phyloP scores from a whole-genome alignment of 2,797 vertebrate species.

The Gymnopithys bicolor region DNA sequence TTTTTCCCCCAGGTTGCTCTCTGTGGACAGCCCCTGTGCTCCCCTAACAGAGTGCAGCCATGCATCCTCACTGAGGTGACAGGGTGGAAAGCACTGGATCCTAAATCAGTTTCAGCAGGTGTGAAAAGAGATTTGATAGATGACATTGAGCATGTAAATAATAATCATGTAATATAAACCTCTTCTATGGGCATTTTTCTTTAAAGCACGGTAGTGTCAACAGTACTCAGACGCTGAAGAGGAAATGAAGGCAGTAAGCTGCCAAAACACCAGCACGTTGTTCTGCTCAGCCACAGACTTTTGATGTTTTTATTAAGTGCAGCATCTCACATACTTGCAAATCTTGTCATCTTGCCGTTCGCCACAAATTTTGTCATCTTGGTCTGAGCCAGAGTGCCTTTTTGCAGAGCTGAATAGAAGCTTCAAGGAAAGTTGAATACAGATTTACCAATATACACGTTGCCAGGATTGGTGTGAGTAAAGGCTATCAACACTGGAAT shows the following conservation, averaged over 20 bases:
- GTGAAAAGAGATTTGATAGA: neutral
- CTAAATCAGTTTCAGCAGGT: slow-evolving; percentile 11
- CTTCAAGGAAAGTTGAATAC: neutral
- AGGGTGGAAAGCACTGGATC: neutral
- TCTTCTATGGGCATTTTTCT: neutral
- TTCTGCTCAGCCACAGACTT: neutral
- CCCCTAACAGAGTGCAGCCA: neutral
- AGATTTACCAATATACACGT: slow-evolving; percentile 77
- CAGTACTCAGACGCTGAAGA: neutral
- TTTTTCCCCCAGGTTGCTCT: neutral
- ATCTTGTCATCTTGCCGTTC: neutral
- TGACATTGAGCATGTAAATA: neutral
- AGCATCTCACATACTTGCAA: slow-evolving; percentile 29
- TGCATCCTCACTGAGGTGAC: neutral
- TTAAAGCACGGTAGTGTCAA: neutral
- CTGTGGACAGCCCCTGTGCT: neutral
- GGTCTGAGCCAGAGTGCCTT: neutral
- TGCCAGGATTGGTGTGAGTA: slow-evolving; percentile 80
- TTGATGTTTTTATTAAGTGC: slow-evolving; percentile 16
- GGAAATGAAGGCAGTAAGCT: slow-evolving; percentile 40
- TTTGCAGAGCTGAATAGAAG: neutral
- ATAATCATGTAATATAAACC: neutral
- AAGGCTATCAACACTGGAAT: slow-evolving; percentile 82
- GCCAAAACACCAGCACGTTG: neutral
- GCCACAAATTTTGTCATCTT: neutral